phyloP scores from a whole-genome alignment of 2,888 invertebrate species.

The Thelaira solivaga region DNA sequence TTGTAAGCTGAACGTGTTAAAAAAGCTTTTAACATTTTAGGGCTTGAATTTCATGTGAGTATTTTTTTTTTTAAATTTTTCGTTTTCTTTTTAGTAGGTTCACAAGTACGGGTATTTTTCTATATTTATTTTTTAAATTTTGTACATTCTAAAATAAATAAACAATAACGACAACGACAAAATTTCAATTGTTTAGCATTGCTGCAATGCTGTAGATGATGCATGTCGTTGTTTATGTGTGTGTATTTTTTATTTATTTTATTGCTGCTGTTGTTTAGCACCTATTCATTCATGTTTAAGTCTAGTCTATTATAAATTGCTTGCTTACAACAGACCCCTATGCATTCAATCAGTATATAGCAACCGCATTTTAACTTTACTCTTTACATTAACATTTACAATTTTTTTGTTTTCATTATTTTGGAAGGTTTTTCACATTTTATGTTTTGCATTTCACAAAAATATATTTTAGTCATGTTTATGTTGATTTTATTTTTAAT shows the following conservation, averaged over 20 bases:
- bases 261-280: slow-evolving; percentile 54
- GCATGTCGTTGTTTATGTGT: slow-evolving; percentile 25
- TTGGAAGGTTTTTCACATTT: slow-evolving; percentile 46
- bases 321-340: slow-evolving; percentile 2
- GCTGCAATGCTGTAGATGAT: slow-evolving; percentile 25
- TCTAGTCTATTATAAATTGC: slow-evolving; percentile 55
- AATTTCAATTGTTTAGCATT: slow-evolving; percentile 36
- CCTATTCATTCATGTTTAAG: slow-evolving; percentile 62
- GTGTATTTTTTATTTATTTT: slow-evolving; percentile 40
- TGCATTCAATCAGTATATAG: no score
- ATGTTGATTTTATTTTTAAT: slow-evolving; percentile 55
- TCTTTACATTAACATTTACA: no score
- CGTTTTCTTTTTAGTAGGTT: neutral
- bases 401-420: slow-evolving; percentile 37
- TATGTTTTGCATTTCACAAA: slow-evolving; percentile 27
- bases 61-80: no score
- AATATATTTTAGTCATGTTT: slow-evolving; percentile 46
- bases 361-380: neutral
- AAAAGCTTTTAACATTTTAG: slow-evolving; percentile 50
- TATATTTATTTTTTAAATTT: slow-evolving; percentile 26
- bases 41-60: slow-evolving; percentile 21
- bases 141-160: slow-evolving; percentile 22
- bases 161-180: slow-evolving; percentile 7
- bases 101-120: slow-evolving; percentile 1
- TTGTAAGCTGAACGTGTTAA: slow-evolving; percentile 24